These are phyloP conservation scores for Limenitis arthemis DNA, from an alignment of 2,888 invertebrate species.

Conservation along the genomic window DNA sequence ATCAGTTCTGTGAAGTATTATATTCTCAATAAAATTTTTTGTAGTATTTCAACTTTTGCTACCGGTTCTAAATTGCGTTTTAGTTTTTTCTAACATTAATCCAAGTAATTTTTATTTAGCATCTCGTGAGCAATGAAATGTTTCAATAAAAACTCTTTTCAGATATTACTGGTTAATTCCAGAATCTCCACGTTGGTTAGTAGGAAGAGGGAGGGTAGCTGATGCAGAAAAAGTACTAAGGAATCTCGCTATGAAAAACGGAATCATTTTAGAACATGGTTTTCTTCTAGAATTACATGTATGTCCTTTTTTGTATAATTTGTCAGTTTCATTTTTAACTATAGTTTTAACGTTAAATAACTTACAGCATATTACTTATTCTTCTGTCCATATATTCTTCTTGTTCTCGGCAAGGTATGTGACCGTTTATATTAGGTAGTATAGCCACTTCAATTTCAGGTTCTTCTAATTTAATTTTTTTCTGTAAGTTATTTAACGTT, in stretches of 20 bases:
- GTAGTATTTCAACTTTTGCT: too few species aligned
- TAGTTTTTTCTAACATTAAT: too few species aligned
- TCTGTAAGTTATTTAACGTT: too few species aligned
- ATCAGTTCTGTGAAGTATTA: not conserved
- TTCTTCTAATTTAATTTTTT: constrained; percentile 50
- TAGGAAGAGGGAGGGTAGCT: constrained; percentile 75
- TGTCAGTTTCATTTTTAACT: too few species aligned
- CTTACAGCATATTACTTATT: constrained; percentile 58
- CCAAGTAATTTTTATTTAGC: too few species aligned
- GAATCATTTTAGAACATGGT: constrained; percentile 67
- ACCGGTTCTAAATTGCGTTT: too few species aligned
- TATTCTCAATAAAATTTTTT: too few species aligned
- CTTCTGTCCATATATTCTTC: constrained; percentile 46
- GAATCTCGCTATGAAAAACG: constrained; percentile 74
- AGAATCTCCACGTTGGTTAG: constrained; percentile 79
- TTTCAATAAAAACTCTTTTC: constrained; percentile 20
- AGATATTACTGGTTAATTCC: constrained; percentile 78
- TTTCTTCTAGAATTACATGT: constrained; percentile 75
- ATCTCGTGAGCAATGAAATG: too few species aligned
- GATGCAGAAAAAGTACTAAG: constrained; percentile 77
- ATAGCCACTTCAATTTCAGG: constrained; percentile 39
- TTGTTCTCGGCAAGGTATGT: constrained; percentile 31
- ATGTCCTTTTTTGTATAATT: constrained; percentile 27
- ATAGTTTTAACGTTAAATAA: too few species aligned
- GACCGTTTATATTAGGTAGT: constrained; percentile 42